Base-by-base conservation (phyloP, 2,888 invertebrate genomes). In the Bibio marci region DNA sequence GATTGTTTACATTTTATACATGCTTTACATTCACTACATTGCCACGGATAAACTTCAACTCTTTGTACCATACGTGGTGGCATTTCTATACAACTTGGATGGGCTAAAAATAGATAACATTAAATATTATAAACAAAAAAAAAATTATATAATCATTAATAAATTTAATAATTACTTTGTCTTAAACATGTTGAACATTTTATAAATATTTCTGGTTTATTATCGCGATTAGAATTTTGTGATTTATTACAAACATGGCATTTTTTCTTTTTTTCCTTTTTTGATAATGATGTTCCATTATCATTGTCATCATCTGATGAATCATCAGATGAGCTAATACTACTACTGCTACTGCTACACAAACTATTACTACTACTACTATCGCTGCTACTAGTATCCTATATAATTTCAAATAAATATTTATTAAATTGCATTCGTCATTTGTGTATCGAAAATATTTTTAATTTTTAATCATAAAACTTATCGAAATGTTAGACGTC, bases 1-100 rank as follows among this genome's bases (percentile, higher is more conserved):
- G 80, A 77, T 57, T 78, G 78, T 49, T 73, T 71, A 61, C 92
- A 94, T 47, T 77, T 73, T 45, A 78, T 75, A 64, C 94, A 94
- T 36, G 77, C 75, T 67, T 92, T 92, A 63, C 92, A 94, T 50
- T 87, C 88, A 48, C 81, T 81, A 58, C 92, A 94, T 62, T 86
- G 86, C 94, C 92, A 94, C 52, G 77, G 70, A 62, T 94, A 94
- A 46, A 75, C 77, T 52, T 78, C 76, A 45, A 87, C 81, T 48
- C 83, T 79, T 44, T 75, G 73, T 46, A 83, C 73, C 74, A 91
- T 88, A 52, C 83, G 80, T 43, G 75, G 66, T 22, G 80, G 72
- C 58, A 94, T 71, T 50, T 88, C 87, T 56, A 88, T 71, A 64
- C 92, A 94, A 19, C 75, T 73, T 3, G 88, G 86, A 67, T 94